These are phyloP conservation scores for Malurus leucopterus DNA, from an alignment of 2,797 vertebrate species.

Conservation along the genomic window DNA sequence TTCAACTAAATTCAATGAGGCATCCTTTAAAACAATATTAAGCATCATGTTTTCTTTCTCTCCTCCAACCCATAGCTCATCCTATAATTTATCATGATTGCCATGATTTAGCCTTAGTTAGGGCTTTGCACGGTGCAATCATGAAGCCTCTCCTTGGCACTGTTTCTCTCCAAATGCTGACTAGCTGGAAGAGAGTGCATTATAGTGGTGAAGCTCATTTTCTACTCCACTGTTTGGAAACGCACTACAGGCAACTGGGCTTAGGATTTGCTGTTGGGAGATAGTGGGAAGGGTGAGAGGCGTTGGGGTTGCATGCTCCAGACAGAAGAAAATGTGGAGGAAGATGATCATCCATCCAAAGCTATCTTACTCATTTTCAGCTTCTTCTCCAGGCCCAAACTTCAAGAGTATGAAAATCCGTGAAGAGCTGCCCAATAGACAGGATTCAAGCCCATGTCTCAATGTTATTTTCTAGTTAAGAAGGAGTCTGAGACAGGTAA, in stretches of 20 bases:
- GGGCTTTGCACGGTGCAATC: neutral
- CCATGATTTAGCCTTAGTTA: neutral
- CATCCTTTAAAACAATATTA: constrained; percentile 31
- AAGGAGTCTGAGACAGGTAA: neutral
- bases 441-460: neutral
- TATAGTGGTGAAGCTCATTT: neutral
- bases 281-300: neutral
- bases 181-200: neutral
- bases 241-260: neutral
- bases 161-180: neutral
- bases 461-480: neutral
- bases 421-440: neutral
- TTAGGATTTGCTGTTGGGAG: neutral
- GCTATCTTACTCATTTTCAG: neutral
- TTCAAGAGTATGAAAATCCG: neutral
- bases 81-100: neutral
- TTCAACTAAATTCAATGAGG: neutral
- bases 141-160: neutral
- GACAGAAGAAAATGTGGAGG: neutral
- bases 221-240: neutral
- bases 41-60: neutral
- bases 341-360: neutral
- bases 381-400: neutral
- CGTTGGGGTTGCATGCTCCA: neutral
- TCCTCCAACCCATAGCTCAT: neutral